phyloP scores from a whole-genome alignment of 2,888 invertebrate genomes.

The Lasioglossum marginatum region DNA sequence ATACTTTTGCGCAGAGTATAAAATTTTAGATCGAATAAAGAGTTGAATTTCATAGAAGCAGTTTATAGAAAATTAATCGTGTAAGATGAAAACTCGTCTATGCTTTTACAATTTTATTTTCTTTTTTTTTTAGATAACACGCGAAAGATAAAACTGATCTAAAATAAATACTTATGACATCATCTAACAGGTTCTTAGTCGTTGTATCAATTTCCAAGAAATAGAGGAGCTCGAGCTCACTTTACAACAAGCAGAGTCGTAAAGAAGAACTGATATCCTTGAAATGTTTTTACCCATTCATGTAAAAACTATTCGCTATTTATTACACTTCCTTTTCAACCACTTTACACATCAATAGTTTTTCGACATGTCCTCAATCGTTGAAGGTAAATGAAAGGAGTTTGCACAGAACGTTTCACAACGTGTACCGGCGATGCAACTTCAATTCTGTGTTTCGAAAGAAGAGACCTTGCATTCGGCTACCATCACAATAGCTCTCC shows the following conservation, averaged over 20 bases:
- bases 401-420: neutral
- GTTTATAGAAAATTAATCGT: no score
- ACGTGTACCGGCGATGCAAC: neutral
- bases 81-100: neutral
- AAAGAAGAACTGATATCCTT: neutral
- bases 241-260: neutral
- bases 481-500: neutral
- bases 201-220: neutral
- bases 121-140: neutral
- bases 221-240: neutral
- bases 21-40: neutral
- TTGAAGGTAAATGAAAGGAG: neutral
- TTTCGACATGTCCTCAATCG: neutral
- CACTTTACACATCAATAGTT: neutral
- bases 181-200: neutral
- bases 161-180: neutral
- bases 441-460: neutral
- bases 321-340: neutral
- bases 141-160: neutral
- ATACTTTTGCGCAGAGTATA: neutral
- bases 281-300: neutral
- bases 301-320: neutral
- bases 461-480: neutral
- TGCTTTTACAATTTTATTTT: neutral
- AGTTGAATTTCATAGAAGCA: neutral